Percentiles rank a stretch among this genome's conserved stretches.
Conservation (phyloP, 2,888 invertebrate genomes). For the Athrips mouffetella region DNA sequence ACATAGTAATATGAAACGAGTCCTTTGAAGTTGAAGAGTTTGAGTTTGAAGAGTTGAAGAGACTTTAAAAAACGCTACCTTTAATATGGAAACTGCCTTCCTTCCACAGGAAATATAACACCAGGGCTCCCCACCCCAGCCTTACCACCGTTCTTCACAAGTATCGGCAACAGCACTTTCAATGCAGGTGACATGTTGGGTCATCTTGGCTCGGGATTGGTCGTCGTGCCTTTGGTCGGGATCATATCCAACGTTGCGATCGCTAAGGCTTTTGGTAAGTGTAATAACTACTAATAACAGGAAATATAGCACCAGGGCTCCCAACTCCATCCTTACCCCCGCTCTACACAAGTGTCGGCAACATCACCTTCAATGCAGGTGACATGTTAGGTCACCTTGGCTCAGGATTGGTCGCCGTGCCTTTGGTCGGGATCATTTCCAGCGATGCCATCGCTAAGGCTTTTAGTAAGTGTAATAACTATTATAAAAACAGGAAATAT, state of each 20-base stretch:
- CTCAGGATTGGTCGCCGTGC: conserved; percentile 83
- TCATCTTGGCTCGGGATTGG: conserved; percentile 82
- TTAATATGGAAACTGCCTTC: too few species aligned
- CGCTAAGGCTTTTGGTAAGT: conserved; percentile 90
- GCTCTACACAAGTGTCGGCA: conserved; percentile 67
- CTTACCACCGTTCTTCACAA: conserved; percentile 72
- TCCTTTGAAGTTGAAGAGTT: too few species aligned
- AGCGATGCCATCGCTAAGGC: conserved; percentile 92
- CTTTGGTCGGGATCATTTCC: conserved; percentile 85
- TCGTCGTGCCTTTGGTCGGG: conserved; percentile 85
- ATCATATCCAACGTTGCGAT: conserved; percentile 89
- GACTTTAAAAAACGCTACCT: conserved; percentile 14
- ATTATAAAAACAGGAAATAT: conserved; percentile 80
- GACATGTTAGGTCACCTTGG: conserved; percentile 81
- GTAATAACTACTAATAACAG: conserved; percentile 54
- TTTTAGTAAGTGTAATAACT: conserved; percentile 82
- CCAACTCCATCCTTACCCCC: conserved; percentile 75
- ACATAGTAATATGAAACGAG: too few species aligned
- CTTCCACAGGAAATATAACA: conserved; percentile 76
- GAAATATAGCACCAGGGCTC: conserved; percentile 80
- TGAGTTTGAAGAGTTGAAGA: too few species aligned
- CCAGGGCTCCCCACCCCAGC: conserved; percentile 79
- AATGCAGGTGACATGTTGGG: conserved; percentile 75
- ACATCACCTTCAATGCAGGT: conserved; percentile 66
- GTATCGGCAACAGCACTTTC: conserved; percentile 67